Conservation (phyloP, 2,888 invertebrate species). For the Spodoptera littoralis region DNA sequence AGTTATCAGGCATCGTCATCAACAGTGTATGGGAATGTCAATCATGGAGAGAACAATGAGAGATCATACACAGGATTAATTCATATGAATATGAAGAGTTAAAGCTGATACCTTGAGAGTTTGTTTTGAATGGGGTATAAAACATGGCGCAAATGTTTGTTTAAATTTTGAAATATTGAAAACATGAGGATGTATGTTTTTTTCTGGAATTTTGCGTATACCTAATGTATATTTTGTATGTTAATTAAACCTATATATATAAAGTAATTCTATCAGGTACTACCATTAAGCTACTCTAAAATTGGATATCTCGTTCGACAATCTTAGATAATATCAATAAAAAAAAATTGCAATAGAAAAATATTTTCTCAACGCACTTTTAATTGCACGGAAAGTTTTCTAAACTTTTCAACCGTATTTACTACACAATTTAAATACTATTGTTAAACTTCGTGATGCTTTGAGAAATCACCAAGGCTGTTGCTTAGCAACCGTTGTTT, state of each 20-base stretch:
- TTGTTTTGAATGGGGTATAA: neutral
- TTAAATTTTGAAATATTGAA: no score
- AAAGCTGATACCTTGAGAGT: slow-evolving; percentile 11
- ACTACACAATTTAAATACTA: slow-evolving; percentile 48
- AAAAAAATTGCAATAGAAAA: slow-evolving; percentile 19
- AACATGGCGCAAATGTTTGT: no score
- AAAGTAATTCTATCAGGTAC: no score
- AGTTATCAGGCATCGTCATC: slow-evolving; percentile 42
- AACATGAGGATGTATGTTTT: no score
- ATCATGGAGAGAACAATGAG: slow-evolving; percentile 51
- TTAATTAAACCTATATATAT: no score
- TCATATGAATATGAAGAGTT: slow-evolving; percentile 34
- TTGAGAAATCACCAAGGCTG: slow-evolving; percentile 76
- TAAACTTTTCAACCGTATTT: slow-evolving; percentile 43
- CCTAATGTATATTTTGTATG: no score
- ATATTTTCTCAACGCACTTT: slow-evolving; percentile 22
- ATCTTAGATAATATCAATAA: neutral
- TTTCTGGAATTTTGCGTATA: no score
- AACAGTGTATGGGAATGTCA: slow-evolving; percentile 52
- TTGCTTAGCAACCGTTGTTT: slow-evolving; percentile 59
- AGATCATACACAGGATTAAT: slow-evolving; percentile 40
- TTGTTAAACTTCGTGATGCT: slow-evolving; percentile 67
- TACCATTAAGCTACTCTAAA: no score
- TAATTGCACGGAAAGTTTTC: slow-evolving; percentile 24
- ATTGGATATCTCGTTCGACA: no score